Conservation (phyloP, 2,797 vertebrate genomes). For the Eurystomus glaucurus region DNA sequence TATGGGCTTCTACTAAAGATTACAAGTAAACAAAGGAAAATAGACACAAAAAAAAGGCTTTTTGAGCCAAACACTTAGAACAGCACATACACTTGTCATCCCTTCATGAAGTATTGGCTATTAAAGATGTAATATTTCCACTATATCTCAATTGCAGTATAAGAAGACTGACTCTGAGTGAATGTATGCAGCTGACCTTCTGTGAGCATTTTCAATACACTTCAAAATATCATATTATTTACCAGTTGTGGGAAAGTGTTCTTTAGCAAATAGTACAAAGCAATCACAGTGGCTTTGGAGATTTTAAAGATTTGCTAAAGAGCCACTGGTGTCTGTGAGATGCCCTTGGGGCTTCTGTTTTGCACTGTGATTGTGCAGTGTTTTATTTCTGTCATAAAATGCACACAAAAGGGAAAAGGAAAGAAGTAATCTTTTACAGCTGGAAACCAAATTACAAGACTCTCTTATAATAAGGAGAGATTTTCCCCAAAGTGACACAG, state of each 20-base stretch:
- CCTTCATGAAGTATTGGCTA: not conserved
- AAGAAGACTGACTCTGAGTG: constrained; percentile 1
- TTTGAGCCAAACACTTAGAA: not conserved
- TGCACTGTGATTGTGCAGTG: constrained; percentile 51
- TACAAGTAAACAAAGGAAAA: constrained; percentile 10
- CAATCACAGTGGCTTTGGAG: constrained; percentile 55
- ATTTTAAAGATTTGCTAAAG: constrained; percentile 62
- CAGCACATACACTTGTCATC: not conserved
- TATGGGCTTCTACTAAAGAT: not conserved
- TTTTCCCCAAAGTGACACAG: constrained; percentile 65
- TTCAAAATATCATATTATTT: constrained; percentile 68
- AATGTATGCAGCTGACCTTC: constrained; percentile 30
- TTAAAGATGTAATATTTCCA: constrained; percentile 42
- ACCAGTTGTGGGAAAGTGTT: constrained; percentile 34
- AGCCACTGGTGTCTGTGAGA: constrained; percentile 45
- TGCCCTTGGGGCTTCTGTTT: constrained; percentile 65
- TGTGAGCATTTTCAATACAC: constrained; percentile 14
- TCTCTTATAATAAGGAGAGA: constrained; percentile 57
- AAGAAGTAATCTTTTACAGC: constrained; percentile 64
- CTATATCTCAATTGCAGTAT: not conserved
- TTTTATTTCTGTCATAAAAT: constrained; percentile 64
- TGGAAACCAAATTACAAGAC: constrained; percentile 63
- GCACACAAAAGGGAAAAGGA: constrained; percentile 45
- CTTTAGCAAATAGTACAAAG: constrained; percentile 46
- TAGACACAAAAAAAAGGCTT: not conserved